Conservation (phyloP, 2,113 vertebrate species). For the Piprites chloris region DNA sequence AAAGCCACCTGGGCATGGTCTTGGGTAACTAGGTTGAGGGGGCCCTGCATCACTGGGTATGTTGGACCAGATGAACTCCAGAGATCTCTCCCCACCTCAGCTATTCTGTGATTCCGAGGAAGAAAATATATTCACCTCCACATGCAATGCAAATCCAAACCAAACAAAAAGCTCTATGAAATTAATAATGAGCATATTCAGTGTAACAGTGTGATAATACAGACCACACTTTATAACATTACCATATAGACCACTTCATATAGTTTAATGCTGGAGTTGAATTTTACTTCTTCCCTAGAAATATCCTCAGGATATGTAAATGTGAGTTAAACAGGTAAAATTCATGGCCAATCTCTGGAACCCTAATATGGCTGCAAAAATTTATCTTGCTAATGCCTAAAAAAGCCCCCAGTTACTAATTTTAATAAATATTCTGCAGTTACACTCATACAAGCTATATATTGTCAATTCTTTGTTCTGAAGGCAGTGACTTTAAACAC, state of each 20-base stretch:
- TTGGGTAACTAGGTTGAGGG: not conserved
- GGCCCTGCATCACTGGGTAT: not conserved
- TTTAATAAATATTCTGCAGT: not conserved
- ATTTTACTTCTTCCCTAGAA: not conserved
- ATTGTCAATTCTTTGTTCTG: not conserved
- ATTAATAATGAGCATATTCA: not conserved
- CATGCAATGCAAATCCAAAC: not conserved
- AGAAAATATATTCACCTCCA: not conserved
- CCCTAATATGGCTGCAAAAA: not conserved
- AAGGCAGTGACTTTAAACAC: not conserved
- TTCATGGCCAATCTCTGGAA: not conserved
- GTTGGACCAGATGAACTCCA: not conserved
- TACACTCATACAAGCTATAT: not conserved
- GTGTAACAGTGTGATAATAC: not conserved
- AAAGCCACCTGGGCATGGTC: not conserved
- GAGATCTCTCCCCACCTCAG: not conserved
- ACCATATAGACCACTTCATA: not conserved
- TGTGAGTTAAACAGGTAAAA: not conserved
- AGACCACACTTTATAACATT: not conserved
- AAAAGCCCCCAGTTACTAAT: not conserved
- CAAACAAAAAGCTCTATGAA: not conserved
- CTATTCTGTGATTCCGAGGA: not conserved
- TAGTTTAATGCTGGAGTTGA: not conserved
- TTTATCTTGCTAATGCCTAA: not conserved
- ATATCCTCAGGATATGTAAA: not conserved